phyloP scores from a whole-genome alignment of 1,140 invertebrate genomes.

The Pogonomyrmex californicus region DNA sequence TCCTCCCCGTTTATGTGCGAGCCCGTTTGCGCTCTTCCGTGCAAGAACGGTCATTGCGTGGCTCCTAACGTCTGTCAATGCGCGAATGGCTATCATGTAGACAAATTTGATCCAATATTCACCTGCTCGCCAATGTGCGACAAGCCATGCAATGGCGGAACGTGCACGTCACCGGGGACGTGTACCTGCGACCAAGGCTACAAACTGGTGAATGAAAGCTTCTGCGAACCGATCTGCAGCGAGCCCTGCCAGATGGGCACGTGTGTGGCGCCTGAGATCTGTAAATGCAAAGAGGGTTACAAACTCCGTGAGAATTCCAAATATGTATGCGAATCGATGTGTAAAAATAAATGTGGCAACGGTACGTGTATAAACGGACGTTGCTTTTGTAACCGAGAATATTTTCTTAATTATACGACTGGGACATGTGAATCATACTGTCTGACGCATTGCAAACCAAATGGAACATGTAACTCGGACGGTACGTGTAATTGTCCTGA shows the following conservation, averaged over 20 bases:
- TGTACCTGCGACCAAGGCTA: slow-evolving; percentile 56
- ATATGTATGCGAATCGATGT: slow-evolving; percentile 68
- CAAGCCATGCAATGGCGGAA: slow-evolving; percentile 3
- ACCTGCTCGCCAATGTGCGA: slow-evolving; percentile 38
- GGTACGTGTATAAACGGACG: slow-evolving; percentile 65
- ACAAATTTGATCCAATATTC: background rate
- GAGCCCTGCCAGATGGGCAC: slow-evolving; percentile 44
- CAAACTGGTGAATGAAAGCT: background rate
- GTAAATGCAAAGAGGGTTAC: slow-evolving; percentile 67
- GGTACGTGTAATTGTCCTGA: no score
- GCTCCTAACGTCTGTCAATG: slow-evolving; percentile 88
- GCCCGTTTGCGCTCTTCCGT: slow-evolving; percentile 83
- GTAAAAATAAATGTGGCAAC: slow-evolving; percentile 60
- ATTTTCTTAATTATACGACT: background rate
- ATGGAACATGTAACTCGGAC: no score
- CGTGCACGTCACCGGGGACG: background rate
- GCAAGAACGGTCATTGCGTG: slow-evolving; percentile 88
- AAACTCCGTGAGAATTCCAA: background rate
- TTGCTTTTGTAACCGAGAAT: slow-evolving; percentile 20
- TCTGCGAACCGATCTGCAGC: slow-evolving; percentile 58
- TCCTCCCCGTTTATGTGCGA: slow-evolving; percentile 75
- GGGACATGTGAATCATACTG: background rate
- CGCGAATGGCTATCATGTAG: slow-evolving; percentile 63
- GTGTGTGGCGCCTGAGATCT: slow-evolving; percentile 65
- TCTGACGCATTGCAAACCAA: background rate